phyloP scores from a whole-genome alignment of 2,797 vertebrate species.

The Cirrhinus mrigala region DNA sequence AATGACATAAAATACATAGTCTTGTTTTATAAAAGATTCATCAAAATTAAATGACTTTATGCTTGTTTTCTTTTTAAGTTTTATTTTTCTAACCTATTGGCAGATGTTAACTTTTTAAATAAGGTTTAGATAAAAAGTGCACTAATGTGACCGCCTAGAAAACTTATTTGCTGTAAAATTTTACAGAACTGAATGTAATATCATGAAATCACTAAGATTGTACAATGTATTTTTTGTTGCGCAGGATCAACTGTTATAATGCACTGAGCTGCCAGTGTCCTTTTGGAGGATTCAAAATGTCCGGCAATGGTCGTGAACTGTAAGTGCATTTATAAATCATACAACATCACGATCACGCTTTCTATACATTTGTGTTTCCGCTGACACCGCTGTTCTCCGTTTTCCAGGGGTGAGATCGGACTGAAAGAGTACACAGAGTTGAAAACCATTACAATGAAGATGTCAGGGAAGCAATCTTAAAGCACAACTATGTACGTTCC shows the following conservation, averaged over 20 bases:
- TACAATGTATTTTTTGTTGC: conserved; percentile 58
- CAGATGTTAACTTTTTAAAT: not conserved
- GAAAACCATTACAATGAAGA: conserved; percentile 98
- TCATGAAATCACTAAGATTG: conserved; percentile 60
- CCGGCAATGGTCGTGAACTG: conserved; percentile 99
- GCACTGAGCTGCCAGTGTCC: conserved; percentile 98
- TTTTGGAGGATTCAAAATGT: conserved; percentile 99
- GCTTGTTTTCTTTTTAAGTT: no score
- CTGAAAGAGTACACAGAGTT: conserved; percentile 96
- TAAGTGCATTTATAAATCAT: conserved; percentile 80
- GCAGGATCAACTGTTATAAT: conserved; percentile 99
- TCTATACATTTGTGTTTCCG: not conserved
- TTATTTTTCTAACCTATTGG: not conserved
- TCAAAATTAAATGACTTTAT: not conserved
- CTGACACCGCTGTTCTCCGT: conserved; percentile 1
- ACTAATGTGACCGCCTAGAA: no score
- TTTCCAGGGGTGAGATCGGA: conserved; percentile 91
- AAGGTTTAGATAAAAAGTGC: no score
- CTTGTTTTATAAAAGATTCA: not conserved
- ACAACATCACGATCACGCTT: not conserved
- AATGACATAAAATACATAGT: not conserved
- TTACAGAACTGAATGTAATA: conserved; percentile 37
- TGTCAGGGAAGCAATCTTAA: conserved; percentile 97
- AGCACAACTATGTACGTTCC: conserved; percentile 52
- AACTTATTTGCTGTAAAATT: no score